Base-by-base conservation (phyloP, 2,113 vertebrate species). In the Triplophysa rosa region DNA sequence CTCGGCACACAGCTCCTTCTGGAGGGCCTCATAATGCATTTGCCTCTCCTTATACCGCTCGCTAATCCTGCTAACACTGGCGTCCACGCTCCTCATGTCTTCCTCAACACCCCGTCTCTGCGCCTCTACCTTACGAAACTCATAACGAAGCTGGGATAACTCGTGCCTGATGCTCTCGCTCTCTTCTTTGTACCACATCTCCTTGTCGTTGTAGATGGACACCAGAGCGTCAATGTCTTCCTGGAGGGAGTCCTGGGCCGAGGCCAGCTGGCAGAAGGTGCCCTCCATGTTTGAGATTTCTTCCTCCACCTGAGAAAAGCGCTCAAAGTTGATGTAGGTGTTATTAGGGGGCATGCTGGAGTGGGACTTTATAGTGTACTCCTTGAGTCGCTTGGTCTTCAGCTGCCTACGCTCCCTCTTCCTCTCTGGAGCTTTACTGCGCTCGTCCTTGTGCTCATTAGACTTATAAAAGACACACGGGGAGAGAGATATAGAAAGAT, bases 331-430 rank as follows among this genome's bases (percentile, higher is more conserved):
- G 86, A 92, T 78, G 1, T 96, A 96, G 9, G 95, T 95, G 85
- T 96, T 95, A 86, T 97, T 97, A 33, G 91, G 94, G 10, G 93
- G 92, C 92, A 94, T 93, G 87, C 95, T 95, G 0, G 93, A 94
- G 83, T 95, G 94, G 26, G 91, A 94, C 78, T 96, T 95, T 64
- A 96, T 90, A 66, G 94, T 95, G 85, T 97, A 96, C 84, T 98
- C 96, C 78, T 92, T 95, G 69, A 96, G 89, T 8, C 82, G 92
- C 58, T 94, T 95, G 0, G 94, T 95, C 91, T 96, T 95, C 87
- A 96, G 89, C 85, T 93, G 93, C 0, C 87, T 84, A 0, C 88
- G 92, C 85, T 93, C 93, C 5, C 37, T 45, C 74, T 85, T 85
- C 87, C 93, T 84, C 91, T 93, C 85, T 80, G 90, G 64, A 45